Evolutionary conservation across 1,140 invertebrate genomes (phyloP).

Genomic region (Triops cancriformis): DNA sequence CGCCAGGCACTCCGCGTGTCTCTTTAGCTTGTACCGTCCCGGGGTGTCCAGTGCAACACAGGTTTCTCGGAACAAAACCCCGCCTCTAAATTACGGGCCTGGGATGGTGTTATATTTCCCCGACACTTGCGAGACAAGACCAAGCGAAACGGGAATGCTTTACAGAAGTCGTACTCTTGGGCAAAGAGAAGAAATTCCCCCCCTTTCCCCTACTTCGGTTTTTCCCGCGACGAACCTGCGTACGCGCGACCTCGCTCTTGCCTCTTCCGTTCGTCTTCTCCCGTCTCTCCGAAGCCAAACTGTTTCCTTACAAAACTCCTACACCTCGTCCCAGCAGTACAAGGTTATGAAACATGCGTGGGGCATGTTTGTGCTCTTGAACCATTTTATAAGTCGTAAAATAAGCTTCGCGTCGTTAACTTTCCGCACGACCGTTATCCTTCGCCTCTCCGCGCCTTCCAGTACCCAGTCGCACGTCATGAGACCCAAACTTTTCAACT

Average conservation of each 20-base stretch:
- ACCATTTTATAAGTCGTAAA: constrained; percentile 11
- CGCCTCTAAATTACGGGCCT: background rate
- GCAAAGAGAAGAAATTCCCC: no score
- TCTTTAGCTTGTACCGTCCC: background rate
- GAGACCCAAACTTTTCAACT: background rate
- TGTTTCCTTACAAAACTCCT: background rate
- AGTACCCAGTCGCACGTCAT: background rate
- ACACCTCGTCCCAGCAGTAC: background rate
- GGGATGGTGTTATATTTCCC: background rate
- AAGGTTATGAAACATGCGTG: background rate
- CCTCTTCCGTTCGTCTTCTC: no score
- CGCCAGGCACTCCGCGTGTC: background rate
- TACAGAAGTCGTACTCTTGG: no score
- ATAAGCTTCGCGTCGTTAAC: constrained; percentile 13
- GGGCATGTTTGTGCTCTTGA: background rate
- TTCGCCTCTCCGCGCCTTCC: background rate
- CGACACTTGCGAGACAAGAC: background rate
- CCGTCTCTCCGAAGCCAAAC: background rate
- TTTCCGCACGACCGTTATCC: background rate
- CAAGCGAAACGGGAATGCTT: no score
- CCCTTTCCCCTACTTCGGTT: no score
- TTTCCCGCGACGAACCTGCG: no score
- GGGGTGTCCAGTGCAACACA: background rate
- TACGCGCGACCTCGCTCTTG: no score
- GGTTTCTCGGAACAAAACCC: background rate